Conservation (phyloP, 2,113 vertebrate genomes). For the Mellivora capensis region DNA sequence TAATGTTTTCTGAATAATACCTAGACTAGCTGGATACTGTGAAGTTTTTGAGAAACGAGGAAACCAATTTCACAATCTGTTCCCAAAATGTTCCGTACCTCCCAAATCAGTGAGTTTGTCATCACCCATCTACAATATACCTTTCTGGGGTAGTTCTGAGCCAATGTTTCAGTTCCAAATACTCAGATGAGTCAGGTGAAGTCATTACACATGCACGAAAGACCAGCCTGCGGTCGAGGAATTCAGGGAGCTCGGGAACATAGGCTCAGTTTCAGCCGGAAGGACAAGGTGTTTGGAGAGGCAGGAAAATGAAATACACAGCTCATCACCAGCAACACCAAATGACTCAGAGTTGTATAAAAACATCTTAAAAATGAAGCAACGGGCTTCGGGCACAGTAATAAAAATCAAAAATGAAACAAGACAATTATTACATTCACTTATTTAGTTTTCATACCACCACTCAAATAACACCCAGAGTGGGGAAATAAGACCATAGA, state of each 20-base stretch:
- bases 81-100: not conserved
- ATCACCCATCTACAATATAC: not conserved
- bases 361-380: not conserved
- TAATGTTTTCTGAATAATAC: not conserved
- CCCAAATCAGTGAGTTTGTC: not conserved
- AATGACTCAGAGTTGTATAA: not conserved
- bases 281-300: not conserved
- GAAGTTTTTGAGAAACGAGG: not conserved
- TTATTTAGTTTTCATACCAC: not conserved
- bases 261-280: not conserved
- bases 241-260: not conserved
- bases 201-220: not conserved
- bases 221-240: not conserved
- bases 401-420: not conserved
- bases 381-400: not conserved
- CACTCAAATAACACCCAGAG: not conserved
- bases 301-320: not conserved
- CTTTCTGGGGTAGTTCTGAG: not conserved
- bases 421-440: not conserved
- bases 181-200: not conserved
- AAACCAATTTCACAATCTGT: not conserved
- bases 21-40: not conserved
- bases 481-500: not conserved
- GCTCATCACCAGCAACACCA: not conserved
- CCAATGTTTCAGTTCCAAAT: not conserved